Base-by-base conservation (phyloP, 2,113 vertebrate genomes). In the Corapipo altera region DNA sequence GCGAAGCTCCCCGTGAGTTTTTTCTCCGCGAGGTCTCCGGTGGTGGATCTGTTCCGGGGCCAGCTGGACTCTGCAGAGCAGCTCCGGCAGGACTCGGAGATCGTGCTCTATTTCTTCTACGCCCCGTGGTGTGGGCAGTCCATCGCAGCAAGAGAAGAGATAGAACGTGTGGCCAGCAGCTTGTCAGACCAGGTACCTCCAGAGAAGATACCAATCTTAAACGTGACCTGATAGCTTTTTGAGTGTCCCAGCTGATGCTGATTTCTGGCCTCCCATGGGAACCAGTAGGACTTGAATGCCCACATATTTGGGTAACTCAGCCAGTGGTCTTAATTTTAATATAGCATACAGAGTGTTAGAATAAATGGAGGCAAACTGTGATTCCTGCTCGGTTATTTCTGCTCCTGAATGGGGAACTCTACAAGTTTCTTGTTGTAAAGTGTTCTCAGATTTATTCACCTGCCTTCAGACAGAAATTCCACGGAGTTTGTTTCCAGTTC, bases 41-140 rank as follows among this genome's bases (percentile, higher is more conserved):
- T 99, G 30, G 97, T 99, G 85, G 99, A 99, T 97, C 98, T 99
- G 26, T 99, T 99, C 88, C 97, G 99, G 94, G 99, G 99, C 26
- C 99, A 99, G 71, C 77, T 99, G 37, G 99, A 99, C 83, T 98
- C 98, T 84, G 98, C 98, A 8, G 98, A 99, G 65, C 96, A 97
- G n/a, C 96, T 99, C 46, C 98, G 98, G 19, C 98, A 95, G 51
- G 95, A 98, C 33, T 98, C 99, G 0, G 99, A 99, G 65, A 97
- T 99, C 32, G 98, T 97, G 6, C 93, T 99, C 18, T 93, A 99
- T 61, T 99, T 99, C 94, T 99, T 99, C 96, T 99, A 99, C 2
- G 99, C 99, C 0, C 99, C 99, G 0, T 99, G 99, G 99, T 99
- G 99, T 7, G 99, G 99, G n/a, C 99, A 99, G 97, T 99, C 99